phyloP scores from a whole-genome alignment of 2,888 invertebrate species.

The Tolmerus cingulatus region DNA sequence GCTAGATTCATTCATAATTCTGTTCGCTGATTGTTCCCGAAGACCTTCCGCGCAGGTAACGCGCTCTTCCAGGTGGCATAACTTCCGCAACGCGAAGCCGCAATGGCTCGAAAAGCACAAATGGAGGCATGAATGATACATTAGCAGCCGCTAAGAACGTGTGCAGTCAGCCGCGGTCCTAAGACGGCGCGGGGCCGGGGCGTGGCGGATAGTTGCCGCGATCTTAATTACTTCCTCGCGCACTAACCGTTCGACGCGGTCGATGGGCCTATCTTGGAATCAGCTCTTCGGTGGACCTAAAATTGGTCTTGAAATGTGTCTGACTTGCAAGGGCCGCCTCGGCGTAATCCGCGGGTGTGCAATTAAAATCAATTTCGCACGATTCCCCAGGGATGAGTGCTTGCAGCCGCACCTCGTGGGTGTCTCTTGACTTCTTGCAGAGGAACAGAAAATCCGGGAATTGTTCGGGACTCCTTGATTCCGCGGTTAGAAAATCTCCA shows the following conservation, averaged over 20 bases:
- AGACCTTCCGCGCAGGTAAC: constrained; percentile 1
- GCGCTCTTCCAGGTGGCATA: neutral
- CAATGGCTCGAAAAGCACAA: neutral
- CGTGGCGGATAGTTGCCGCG: neutral
- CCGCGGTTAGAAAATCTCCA: neutral
- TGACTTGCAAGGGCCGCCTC: neutral
- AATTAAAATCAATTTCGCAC: constrained; percentile 22
- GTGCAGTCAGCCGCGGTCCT: neutral
- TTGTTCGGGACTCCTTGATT: neutral
- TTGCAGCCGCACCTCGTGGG: neutral
- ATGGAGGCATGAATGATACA: neutral
- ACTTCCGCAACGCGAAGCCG: neutral
- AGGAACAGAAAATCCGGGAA: neutral
- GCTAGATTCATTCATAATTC: constrained; percentile 16
- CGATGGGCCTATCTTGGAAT: neutral
- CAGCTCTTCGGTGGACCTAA: neutral
- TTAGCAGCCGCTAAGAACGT: neutral
- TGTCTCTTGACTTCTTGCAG: neutral
- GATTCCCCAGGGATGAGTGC: neutral
- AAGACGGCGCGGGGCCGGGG: neutral
- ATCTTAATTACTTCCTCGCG: neutral
- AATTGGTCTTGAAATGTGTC: neutral
- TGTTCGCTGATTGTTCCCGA: neutral
- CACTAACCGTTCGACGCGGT: neutral
- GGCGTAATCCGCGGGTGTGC: neutral